Evolutionary conservation across 2,113 vertebrate species (phyloP), one percentile per base, ranked within the genome.

Genomic region (Tachuris rubrigastra): DNA sequence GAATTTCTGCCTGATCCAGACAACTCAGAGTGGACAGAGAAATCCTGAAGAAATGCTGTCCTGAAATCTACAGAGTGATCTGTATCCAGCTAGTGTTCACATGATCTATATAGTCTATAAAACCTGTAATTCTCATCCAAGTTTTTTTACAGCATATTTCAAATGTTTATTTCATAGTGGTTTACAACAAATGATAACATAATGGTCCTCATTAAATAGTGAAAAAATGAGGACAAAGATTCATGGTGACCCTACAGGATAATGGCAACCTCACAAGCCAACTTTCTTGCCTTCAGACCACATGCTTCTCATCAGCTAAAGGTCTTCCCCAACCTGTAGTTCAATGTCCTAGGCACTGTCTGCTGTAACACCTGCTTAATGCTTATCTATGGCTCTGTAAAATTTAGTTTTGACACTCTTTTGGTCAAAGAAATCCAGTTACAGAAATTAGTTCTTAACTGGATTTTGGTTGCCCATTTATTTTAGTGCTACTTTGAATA

Each of bases 311-410:
- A 44, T 8, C 18, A 79, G 35, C 3, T 80, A 60, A 74, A 59
- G 24, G 9, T 53, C 35, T 58, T 4, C 28, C 20, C n/a, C 71
- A 68, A 8, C n/a, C 10, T 66, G 6, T 12, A 31, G 16, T 9
- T 50, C 22, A 3, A 9, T 5, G 21, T 42, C 28, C 27, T 16
- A 30, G 14, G 16, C 4, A 25, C 16, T 58, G 14, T 50, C 49
- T 50, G 25, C 49, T 50, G 49, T 50, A 50, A 50, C 49, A 17
- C 16, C 14, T 35, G 8, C 12, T 21, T 74, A 71, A 42, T 47
- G 3, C 4, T 60, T 76, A 1, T 0, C 5, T 8, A 33, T 0
- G 0, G 24, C 55, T 86, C 44, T 60, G 42, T 46, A 62, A 73
- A 47, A 25, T 22, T 67, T 17, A 33, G 2, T 56, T 76, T 73